A percentile compares a stretch with the other conserved stretches of the same genome.
These are phyloP conservation scores for Eubasilissa splendida DNA, from an alignment of 2,888 invertebrate genomes.

Conservation along the genomic window DNA sequence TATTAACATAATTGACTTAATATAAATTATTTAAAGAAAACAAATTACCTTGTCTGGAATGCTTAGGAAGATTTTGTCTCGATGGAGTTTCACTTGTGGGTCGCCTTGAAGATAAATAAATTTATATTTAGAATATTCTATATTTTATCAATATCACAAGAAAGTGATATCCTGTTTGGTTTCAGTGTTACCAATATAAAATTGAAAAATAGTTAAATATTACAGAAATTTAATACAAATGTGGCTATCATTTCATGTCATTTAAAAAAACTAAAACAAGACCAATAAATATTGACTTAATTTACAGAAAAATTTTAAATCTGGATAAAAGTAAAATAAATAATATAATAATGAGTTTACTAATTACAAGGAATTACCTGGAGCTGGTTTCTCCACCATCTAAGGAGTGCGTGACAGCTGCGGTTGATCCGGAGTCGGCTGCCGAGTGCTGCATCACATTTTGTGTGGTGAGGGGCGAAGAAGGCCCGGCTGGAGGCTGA, in stretches of 20 bases:
- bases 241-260: no score
- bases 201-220: no score
- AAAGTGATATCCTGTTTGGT: no score
- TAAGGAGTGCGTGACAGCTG: not conserved
- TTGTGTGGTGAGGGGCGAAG: slow-evolving; percentile 13
- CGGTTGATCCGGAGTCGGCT: not conserved
- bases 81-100: slow-evolving; percentile 67
- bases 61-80: slow-evolving; percentile 64
- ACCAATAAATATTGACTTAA: not conserved
- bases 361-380: slow-evolving; percentile 12
- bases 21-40: not conserved
- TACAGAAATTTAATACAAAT: no score
- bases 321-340: not conserved
- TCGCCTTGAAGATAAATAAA: slow-evolving; percentile 62
- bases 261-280: slow-evolving; percentile 8
- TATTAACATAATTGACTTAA: not conserved
- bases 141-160: no score
- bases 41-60: slow-evolving; percentile 69
- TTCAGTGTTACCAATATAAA: no score
- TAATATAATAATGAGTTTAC: not conserved
- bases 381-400: slow-evolving; percentile 8
- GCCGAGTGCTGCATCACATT: slow-evolving; percentile 17
- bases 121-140: no score
- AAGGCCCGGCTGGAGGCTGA: slow-evolving; percentile 47
- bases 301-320: not conserved